Conservation (phyloP, 2,797 vertebrate genomes). For the Rhincodon typus region DNA sequence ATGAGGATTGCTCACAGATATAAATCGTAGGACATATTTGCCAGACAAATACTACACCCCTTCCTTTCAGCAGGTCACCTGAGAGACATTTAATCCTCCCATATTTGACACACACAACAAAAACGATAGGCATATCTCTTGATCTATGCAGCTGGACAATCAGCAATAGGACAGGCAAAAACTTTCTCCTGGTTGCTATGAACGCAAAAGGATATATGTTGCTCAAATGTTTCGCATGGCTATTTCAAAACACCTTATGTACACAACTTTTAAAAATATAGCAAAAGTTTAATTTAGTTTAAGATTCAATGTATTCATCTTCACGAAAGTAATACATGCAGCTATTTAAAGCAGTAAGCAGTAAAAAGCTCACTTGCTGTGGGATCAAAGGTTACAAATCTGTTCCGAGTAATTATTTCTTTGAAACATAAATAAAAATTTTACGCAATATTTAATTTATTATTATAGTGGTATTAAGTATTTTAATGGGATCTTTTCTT, state of each 20-base stretch:
- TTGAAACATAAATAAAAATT: not conserved
- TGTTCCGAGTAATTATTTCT: not conserved
- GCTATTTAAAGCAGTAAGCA: not conserved
- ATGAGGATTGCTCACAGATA: constrained; percentile 39
- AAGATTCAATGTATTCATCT: not conserved
- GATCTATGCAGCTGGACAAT: constrained; percentile 29
- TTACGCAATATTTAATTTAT: not conserved
- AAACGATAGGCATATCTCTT: constrained; percentile 39
- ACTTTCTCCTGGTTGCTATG: not conserved
- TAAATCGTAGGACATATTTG: constrained; percentile 43
- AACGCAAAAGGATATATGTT: not conserved
- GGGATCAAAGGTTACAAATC: not conserved
- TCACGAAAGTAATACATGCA: not conserved
- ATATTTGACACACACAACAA: constrained; percentile 37
- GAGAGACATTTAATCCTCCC: constrained; percentile 44
- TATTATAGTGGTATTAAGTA: not conserved
- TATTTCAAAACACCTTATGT: not conserved
- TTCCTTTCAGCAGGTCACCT: constrained; percentile 31
- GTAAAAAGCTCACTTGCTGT: not conserved
- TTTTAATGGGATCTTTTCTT: not conserved
- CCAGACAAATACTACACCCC: constrained; percentile 38
- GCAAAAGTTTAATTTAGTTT: not conserved
- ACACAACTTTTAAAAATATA: not conserved
- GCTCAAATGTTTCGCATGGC: not conserved
- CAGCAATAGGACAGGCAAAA: not conserved